Base-by-base conservation (phyloP, 2,888 invertebrate genomes). In the Patella pellucida region DNA sequence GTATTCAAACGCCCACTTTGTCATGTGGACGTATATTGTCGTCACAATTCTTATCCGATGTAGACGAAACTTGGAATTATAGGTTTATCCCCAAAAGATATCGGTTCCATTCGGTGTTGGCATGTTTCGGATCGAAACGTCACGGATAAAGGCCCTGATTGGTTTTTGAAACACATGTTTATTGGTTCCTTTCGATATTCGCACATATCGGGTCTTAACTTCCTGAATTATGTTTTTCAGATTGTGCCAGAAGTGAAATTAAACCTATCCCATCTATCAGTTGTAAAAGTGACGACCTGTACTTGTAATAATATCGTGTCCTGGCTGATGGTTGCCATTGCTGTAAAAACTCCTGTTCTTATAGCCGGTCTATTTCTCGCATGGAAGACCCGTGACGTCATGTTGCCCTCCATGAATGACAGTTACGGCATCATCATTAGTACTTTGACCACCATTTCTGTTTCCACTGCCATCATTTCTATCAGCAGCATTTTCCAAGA, bases 401-500 rank as follows among this genome's bases (percentile, higher is more conserved):
- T 84, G 1, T 79, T 88, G 0, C 87, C 87, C 2, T 77, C 85
- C 51, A 82, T 88, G 79, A 85, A 87, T 75, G 88, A 88, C 69
- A 76, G 86, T 9, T 76, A 80, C 4, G 79, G 79, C 51, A 86
- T 83, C 27, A 81, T 87, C 62, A 72, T 85, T 50, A 83, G 83
- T 69, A 74, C 83, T 27, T 78, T 84, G 62, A 81, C 82, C 16
- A 83, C 83, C 19, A 73, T 85, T 19, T 73, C 83, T 27, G 72
- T 83, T 27, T 79, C 83, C 12, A 81, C 83, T 67, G 76, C 81
- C 50, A 80, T 80, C 12, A 75, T 83, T n/a, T 77, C 84, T 67
- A 70, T 83, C 19, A 77, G 82, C 14, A 77, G 79, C 27, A 68
- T 82, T 67, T 74, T 86, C 31, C 80, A 75, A 27, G 75, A 79